Conservation (phyloP, 2,888 invertebrate genomes). For the Polyploca ridens region DNA sequence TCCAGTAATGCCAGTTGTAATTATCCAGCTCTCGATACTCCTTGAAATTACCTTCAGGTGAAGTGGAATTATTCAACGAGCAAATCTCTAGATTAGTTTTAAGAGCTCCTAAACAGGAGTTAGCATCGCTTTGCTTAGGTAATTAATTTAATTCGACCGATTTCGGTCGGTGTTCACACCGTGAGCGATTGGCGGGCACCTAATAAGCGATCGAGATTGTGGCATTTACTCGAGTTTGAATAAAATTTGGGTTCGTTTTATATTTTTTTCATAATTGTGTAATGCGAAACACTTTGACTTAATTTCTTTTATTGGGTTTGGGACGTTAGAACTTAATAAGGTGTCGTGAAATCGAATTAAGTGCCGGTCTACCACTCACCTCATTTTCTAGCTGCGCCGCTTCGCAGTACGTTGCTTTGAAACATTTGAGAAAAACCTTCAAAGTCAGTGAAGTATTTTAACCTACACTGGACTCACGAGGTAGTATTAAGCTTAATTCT, state of each 20-base stretch:
- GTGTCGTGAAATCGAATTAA: no score
- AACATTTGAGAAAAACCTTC: no score
- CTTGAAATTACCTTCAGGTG: conserved; percentile 27
- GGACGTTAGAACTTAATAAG: no score
- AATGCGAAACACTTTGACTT: not conserved
- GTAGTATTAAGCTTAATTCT: no score
- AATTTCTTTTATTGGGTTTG: not conserved
- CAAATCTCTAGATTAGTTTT: conserved; percentile 49
- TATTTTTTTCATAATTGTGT: not conserved
- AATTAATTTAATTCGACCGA: conserved; percentile 54
- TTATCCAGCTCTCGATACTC: not conserved
- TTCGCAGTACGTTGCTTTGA: no score
- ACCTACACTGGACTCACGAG: no score
- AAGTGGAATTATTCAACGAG: conserved; percentile 39
- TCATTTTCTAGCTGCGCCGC: no score
- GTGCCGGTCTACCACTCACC: no score
- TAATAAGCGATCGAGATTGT: not conserved
- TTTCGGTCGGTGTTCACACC: conserved; percentile 28
- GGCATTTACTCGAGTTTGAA: not conserved
- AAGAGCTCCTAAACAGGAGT: conserved; percentile 52
- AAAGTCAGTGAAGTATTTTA: no score
- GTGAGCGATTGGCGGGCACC: conserved; percentile 17
- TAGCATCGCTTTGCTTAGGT: conserved; percentile 43
- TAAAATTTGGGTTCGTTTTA: not conserved
- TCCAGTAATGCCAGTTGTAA: not conserved